Base-by-base conservation (phyloP, 2,113 vertebrate genomes). In the Lichenostomus cassidix region DNA sequence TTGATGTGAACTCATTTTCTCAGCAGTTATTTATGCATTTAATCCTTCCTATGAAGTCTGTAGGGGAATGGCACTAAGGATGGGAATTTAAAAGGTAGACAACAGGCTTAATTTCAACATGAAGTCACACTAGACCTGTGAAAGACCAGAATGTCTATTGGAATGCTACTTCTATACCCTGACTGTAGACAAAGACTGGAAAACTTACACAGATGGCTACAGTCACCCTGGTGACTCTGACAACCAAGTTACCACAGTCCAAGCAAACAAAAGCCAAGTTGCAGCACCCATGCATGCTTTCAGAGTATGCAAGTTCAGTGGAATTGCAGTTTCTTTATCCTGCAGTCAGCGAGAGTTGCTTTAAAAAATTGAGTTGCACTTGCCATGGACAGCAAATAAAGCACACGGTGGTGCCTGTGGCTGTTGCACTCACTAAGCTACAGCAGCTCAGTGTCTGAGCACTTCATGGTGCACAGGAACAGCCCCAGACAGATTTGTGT, bases 351-450 rank as follows among this genome's bases (percentile, higher is more conserved):
- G 35, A 35, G 18, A 89, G 16, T 9, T n/a, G 21, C 39, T 29
- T 47, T 50, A 50, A 74, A 67, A 63, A 39, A 14, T 12, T 12
- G 18, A 25, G 10, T 49, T 18, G 2, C 16, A 2, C 47, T 81
- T 62, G 47, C 46, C 42, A 39, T 10, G 63, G 47, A 41, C 3
- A 55, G 39, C 56, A 69, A 69, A 73, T 52, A 63, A 87, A 56
- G n/a, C 14, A 12, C 39, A 63, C 9, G 5, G 21, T 44, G 62
- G n/a, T 0, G 0, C 42, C 58, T 67, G 35, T 67, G 6, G 2
- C 33, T 70, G 42, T 17, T 82, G 39, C 23, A 2, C 39, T 76
- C 71, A 46, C 25, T 42, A 55, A 47, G 41, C 74, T 50, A 41
- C 5, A 74, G 41, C 46, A 46, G 20, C 46, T 22, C 47, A 28